Conservation (phyloP, 2,113 vertebrate genomes). For the Labrus mixtus region DNA sequence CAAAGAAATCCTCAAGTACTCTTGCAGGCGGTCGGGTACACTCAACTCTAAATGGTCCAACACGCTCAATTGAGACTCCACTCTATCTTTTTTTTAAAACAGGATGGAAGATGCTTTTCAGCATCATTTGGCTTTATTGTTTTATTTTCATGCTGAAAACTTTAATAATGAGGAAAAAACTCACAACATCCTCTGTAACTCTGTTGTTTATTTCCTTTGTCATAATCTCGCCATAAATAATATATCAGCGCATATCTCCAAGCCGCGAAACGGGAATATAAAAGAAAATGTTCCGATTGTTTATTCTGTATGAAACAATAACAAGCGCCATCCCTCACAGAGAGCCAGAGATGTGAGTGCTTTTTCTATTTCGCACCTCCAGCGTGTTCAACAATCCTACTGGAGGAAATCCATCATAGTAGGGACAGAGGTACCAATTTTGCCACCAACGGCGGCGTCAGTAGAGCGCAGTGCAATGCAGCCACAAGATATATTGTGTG, state of each 20-base stretch:
- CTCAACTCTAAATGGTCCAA: slow-evolving; percentile 11
- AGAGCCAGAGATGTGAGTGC: background rate
- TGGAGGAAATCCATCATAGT: slow-evolving; percentile 29
- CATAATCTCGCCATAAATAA: background rate
- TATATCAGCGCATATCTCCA: background rate
- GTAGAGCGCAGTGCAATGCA: slow-evolving; percentile 7
- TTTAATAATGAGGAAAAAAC: background rate
- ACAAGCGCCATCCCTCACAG: background rate
- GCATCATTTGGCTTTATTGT: background rate
- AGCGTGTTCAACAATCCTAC: slow-evolving; percentile 23
- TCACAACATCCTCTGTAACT: background rate
- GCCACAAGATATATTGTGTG: slow-evolving; percentile 5
- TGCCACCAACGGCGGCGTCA: slow-evolving; percentile 11
- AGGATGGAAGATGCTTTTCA: background rate
- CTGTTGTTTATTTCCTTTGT: background rate
- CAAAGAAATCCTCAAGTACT: slow-evolving; percentile 32
- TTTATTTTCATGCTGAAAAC: background rate
- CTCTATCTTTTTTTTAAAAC: background rate
- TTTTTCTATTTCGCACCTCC: background rate
- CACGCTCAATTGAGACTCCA: background rate
- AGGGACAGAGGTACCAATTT: slow-evolving; percentile 38
- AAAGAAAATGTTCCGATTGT: background rate
- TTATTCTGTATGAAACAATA: background rate
- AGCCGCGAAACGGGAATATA: background rate
- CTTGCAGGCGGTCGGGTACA: background rate